Evolutionary conservation across 2,888 invertebrate species (phyloP).

Genomic region (Sesamia inferens): DNA sequence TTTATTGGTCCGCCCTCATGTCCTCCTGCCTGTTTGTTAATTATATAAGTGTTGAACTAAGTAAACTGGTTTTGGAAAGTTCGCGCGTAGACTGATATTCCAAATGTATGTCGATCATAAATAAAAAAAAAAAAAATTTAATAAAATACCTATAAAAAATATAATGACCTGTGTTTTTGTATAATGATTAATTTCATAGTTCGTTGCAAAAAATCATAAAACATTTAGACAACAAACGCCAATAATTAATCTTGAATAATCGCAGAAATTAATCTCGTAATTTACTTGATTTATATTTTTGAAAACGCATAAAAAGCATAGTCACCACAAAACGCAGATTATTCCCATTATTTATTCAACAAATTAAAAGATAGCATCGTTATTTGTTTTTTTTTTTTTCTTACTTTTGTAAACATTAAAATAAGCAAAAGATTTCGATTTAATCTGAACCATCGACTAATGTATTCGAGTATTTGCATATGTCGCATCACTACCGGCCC

Average conservation of each 20-base stretch:
- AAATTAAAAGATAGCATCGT: constrained; percentile 55
- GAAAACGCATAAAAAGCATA: constrained; percentile 31
- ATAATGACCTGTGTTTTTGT: constrained; percentile 16
- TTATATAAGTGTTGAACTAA: background rate
- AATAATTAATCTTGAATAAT: constrained; percentile 50
- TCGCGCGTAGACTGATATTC: background rate
- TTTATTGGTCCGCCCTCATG: no score
- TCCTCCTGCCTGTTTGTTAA: background rate
- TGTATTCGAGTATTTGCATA: constrained; percentile 62
- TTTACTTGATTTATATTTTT: constrained; percentile 49
- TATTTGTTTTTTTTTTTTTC: constrained; percentile 37
- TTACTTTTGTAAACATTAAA: constrained; percentile 33
- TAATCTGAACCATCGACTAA: constrained; percentile 52
- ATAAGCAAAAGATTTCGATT: constrained; percentile 11
- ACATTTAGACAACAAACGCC: constrained; percentile 27
- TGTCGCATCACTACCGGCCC: constrained; percentile 75
- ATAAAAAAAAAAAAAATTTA: background rate
- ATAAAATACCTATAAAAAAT: background rate
- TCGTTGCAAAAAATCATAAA: constrained; percentile 30
- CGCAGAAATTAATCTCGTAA: constrained; percentile 38
- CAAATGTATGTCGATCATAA: background rate
- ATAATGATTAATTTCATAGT: constrained; percentile 24
- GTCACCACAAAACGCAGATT: constrained; percentile 18
- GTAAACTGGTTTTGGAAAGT: background rate
- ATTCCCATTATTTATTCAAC: constrained; percentile 40